phyloP scores from a whole-genome alignment of 2,113 vertebrate genomes.

The Channa argus region DNA sequence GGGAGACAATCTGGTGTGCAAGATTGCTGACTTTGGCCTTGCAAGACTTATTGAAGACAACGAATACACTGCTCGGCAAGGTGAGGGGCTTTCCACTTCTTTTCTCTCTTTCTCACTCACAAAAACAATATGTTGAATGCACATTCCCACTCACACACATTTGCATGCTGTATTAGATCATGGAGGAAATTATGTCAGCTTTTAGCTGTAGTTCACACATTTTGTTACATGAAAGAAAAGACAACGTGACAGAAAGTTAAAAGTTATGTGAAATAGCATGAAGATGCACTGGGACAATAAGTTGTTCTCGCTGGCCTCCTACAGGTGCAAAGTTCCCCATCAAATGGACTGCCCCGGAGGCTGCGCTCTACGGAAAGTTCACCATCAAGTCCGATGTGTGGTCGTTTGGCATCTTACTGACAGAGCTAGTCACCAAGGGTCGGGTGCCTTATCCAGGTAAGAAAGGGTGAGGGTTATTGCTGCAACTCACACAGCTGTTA shows the following conservation, averaged over 20 bases:
- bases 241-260: too few relatives aligned
- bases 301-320: conserved; percentile 25
- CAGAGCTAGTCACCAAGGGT: conserved; percentile 97
- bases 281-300: not conserved
- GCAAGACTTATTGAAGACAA: conserved; percentile 98
- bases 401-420: conserved; percentile 97
- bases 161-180: conserved; percentile 40
- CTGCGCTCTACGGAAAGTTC: conserved; percentile 95
- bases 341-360: conserved; percentile 98
- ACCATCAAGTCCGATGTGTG: conserved; percentile 99
- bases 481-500: conserved; percentile 20
- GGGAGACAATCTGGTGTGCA: conserved; percentile 94
- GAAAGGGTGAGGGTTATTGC: conserved; percentile 20
- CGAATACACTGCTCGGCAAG: conserved; percentile 97
- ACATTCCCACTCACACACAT: not conserved
- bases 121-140: not conserved
- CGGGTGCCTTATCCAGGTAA: conserved; percentile 98
- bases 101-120: too few relatives aligned
- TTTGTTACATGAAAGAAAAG: not conserved
- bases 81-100: conserved; percentile 71
- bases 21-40: conserved; percentile 97
- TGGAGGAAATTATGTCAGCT: conserved; percentile 17
- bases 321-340: conserved; percentile 98
- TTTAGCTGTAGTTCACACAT: not conserved
- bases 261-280: not conserved